phyloP scores from a whole-genome alignment of 1,140 invertebrate genomes.

The Drosophila bocki region DNA sequence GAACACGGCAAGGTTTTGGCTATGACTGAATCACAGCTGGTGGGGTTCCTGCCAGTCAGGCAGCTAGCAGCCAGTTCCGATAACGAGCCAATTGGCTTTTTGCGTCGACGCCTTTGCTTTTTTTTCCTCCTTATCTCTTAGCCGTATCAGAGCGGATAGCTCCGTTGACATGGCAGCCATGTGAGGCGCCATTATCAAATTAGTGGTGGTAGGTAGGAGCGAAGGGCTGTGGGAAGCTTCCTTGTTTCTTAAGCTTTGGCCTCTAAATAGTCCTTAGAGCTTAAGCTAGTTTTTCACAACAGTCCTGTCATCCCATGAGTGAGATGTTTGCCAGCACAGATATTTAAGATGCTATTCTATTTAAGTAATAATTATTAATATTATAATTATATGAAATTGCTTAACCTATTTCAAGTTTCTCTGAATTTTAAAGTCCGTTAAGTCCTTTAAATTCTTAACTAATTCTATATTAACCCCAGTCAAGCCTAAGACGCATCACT shows the following conservation, averaged over 20 bases:
- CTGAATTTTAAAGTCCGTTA: background rate
- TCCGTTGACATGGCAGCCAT: conserved; percentile 35
- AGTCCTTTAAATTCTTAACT: background rate
- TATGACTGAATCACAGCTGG: conserved; percentile 59
- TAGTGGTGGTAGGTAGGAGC: conserved; percentile 19
- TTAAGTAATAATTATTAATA: background rate
- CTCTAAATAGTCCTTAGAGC: background rate
- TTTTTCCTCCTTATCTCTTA: conserved; percentile 34
- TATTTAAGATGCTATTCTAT: background rate
- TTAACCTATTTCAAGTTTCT: no score
- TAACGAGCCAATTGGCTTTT: conserved; percentile 22
- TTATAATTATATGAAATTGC: background rate
- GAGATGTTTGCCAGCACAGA: background rate
- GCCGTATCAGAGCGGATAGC: conserved; percentile 33
- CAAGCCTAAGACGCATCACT: conserved; percentile 6
- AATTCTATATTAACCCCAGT: conserved; percentile 6
- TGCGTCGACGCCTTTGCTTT: conserved; percentile 15
- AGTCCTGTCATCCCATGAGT: background rate
- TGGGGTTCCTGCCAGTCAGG: conserved; percentile 2
- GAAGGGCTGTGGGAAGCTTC: background rate
- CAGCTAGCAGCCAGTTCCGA: background rate
- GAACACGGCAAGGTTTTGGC: conserved; percentile 42
- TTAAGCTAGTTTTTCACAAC: background rate
- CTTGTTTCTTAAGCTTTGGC: background rate
- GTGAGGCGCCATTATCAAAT: conserved; percentile 37